Evolutionary conservation across 2,797 vertebrate genomes (phyloP).

Genomic region (Microctenopoma lineatum): DNA sequence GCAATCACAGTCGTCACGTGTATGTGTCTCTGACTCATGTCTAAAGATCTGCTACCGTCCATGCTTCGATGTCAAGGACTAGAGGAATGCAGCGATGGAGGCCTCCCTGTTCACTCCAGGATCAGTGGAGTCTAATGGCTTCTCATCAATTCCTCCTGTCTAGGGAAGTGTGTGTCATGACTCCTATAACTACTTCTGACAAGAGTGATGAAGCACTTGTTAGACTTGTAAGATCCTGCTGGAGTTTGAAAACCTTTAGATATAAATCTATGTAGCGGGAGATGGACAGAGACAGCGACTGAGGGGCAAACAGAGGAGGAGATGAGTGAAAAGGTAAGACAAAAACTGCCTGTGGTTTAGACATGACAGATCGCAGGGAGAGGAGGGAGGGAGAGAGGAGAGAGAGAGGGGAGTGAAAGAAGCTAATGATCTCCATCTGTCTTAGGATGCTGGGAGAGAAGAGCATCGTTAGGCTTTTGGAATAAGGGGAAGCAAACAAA

Average conservation of each 20-base stretch:
- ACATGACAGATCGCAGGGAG: slow-evolving; percentile 55
- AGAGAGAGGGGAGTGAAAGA: slow-evolving; percentile 36
- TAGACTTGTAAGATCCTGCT: slow-evolving; percentile 73
- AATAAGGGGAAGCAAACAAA: slow-evolving; percentile 70
- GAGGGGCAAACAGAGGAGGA: slow-evolving; percentile 43
- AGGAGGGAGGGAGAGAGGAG: not conserved
- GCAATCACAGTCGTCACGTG: slow-evolving; percentile 1
- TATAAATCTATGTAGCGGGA: slow-evolving; percentile 72
- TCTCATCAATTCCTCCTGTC: slow-evolving; percentile 76
- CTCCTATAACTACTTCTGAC: slow-evolving; percentile 80
- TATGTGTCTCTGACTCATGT: slow-evolving; percentile 11
- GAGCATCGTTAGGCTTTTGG: slow-evolving; percentile 68
- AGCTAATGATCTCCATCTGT: slow-evolving; percentile 80
- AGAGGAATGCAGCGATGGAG: slow-evolving; percentile 43
- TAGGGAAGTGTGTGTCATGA: slow-evolving; percentile 75
- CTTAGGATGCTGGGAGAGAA: slow-evolving; percentile 64
- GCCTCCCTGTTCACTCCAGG: slow-evolving; percentile 55
- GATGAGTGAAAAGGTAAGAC: slow-evolving; percentile 50
- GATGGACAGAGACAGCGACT: slow-evolving; percentile 60
- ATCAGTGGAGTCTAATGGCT: slow-evolving; percentile 69
- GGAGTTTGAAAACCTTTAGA: slow-evolving; percentile 72
- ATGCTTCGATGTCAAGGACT: slow-evolving; percentile 30
- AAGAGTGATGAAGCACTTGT: slow-evolving; percentile 79
- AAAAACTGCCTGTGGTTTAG: slow-evolving; percentile 56
- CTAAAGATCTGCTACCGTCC: not conserved